phyloP scores from a whole-genome alignment of 1,140 invertebrate genomes.

The Ylistrum balloti region DNA sequence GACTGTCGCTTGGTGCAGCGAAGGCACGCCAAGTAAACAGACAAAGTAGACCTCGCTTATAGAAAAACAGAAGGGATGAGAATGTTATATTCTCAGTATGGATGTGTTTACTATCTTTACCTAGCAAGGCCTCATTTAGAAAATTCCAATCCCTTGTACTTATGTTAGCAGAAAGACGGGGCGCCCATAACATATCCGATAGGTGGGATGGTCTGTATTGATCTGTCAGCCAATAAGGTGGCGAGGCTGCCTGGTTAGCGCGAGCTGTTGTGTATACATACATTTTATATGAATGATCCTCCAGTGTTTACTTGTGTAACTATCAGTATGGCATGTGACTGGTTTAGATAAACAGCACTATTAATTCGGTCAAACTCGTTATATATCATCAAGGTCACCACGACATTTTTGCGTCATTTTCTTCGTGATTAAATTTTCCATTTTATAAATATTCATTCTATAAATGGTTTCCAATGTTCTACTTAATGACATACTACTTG shows the following conservation, averaged over 20 bases:
- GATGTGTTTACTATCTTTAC: neutral
- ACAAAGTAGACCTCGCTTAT: neutral
- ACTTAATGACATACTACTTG: too few species aligned
- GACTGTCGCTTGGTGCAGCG: slow-evolving; percentile 22
- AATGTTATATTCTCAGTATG: neutral
- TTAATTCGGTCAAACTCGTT: slow-evolving; percentile 21
- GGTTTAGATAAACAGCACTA: neutral
- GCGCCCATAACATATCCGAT: neutral
- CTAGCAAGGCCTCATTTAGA: neutral
- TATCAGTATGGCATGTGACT: neutral
- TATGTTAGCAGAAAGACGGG: neutral
- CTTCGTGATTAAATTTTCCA: neutral
- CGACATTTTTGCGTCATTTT: slow-evolving; percentile 12
- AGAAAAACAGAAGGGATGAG: neutral
- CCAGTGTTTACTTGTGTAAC: neutral
- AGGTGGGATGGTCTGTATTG: slow-evolving; percentile 2
- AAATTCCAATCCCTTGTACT: neutral
- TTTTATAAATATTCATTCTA: neutral
- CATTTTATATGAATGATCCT: neutral
- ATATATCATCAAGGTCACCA: neutral
- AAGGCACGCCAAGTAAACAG: neutral
- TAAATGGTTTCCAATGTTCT: too few species aligned
- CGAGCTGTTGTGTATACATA: slow-evolving; percentile 24
- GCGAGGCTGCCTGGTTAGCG: neutral
- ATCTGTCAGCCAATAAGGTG: neutral